phyloP scores from a whole-genome alignment of 2,113 vertebrate genomes.

The Myotis lucifugus region DNA sequence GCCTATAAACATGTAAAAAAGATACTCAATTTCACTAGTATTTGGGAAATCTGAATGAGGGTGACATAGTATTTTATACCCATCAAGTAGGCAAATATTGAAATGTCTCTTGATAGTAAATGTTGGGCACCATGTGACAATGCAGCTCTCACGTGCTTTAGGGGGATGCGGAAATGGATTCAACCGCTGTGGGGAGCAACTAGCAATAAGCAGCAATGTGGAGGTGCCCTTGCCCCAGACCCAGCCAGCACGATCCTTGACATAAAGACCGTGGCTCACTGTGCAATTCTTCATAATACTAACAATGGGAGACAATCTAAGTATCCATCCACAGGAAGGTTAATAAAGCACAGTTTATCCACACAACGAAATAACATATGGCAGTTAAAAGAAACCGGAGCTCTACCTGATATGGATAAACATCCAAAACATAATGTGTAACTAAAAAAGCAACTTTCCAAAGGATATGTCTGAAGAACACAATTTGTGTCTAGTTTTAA shows the following conservation, averaged over 20 bases:
- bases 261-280: neutral
- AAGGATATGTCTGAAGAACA: neutral
- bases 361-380: neutral
- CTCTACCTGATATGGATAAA: neutral
- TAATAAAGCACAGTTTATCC: neutral
- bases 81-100: neutral
- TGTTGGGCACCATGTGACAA: neutral
- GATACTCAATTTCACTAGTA: neutral
- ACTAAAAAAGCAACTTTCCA: neutral
- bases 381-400: neutral
- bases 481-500: neutral
- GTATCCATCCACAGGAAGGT: neutral
- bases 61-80: neutral
- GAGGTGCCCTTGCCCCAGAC: neutral
- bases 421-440: neutral
- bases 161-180: neutral
- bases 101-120: neutral
- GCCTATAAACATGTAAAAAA: neutral
- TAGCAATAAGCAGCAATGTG: neutral
- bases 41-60: neutral
- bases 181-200: neutral
- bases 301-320: neutral
- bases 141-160: fast-evolving
- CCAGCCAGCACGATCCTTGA: neutral
- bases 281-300: neutral